Conservation (phyloP, 53 echinoderm and acorn worm species). For the Luidia sarsii region DNA sequence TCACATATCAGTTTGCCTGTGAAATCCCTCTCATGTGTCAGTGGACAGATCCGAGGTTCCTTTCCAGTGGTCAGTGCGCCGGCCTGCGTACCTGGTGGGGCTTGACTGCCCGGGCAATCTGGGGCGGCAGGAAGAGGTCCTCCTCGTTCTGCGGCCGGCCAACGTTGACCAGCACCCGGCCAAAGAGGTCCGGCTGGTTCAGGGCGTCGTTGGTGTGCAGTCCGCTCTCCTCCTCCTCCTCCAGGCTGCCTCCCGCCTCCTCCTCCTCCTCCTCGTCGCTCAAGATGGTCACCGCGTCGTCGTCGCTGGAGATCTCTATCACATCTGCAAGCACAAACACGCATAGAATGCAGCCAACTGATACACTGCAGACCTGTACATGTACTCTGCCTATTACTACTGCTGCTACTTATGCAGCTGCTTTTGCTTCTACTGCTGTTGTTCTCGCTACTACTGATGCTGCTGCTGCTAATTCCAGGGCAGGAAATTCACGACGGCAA, state of each 20-base stretch:
- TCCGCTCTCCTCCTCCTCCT: constrained; percentile 72
- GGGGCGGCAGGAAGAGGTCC: constrained; percentile 77
- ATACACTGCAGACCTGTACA: too few relatives aligned
- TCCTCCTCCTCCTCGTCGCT: constrained; percentile 71
- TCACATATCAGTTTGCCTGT: background rate
- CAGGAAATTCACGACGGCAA: too few relatives aligned
- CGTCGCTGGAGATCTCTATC: constrained; percentile 86
- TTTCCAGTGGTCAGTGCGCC: background rate
- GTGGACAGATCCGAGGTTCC: background rate
- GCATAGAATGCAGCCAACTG: too few relatives aligned
- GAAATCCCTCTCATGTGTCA: background rate
- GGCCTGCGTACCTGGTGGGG: constrained; percentile 75
- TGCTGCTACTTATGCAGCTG: too few relatives aligned
- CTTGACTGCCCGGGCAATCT: constrained; percentile 70
- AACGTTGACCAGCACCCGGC: constrained; percentile 88
- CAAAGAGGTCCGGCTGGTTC: constrained; percentile 79
- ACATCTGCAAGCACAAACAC: constrained; percentile 68
- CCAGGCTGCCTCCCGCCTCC: constrained; percentile 42
- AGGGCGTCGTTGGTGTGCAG: constrained; percentile 82
- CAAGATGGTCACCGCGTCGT: constrained; percentile 85
- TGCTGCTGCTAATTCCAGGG: too few relatives aligned
- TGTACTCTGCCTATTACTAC: too few relatives aligned
- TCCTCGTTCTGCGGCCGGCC: constrained; percentile 79
- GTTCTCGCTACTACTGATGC: too few relatives aligned
- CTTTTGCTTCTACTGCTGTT: too few relatives aligned